Evolutionary conservation across 2,797 vertebrate genomes (phyloP), one percentile per base, ranked within the genome.

Genomic region (Hirundo rustica): DNA sequence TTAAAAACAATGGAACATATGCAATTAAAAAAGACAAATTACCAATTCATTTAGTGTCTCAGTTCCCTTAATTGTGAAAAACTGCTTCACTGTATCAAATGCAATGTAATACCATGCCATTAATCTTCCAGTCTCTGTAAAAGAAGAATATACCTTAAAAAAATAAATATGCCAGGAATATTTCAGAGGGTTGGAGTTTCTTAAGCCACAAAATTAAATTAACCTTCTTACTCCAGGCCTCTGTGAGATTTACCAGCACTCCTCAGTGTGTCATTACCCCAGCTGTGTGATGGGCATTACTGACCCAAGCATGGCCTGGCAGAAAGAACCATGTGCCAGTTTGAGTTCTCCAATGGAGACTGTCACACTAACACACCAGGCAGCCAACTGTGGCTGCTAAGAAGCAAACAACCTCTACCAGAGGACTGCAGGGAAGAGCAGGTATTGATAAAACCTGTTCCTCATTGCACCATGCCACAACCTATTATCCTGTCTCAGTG

Each of bases 41-140:
- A 99, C 99, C 99, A 99, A 93, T 85, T 99, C 99, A n/a, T 98
- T 97, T 92, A 99, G 96, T 50, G 97, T 98, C 97, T 99, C 99
- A 30, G 97, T 98, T 96, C 99, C 99, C 62, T 95, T 96, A 81
- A 99, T 97, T 79, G 94, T 95, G 96, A 96, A 98, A 98, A 99
- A 99, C 70, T 98, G 98, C 96, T 98, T 99, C 98, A 99, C 99
- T 78, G 99, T 99, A 86, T 99, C 98, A 98, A 99, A 99, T 42
- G 99, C 99, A 93, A 99, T 98, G 91, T 98, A 99, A 97, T 98
- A 99, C 91, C 98, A 98, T 0, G 99, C 99, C 99, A 99, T 99
- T 95, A 99, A 97, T 97, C 98, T 98, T 96, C 99, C 99, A 17
- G 98, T 98, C 92, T 99, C 99, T 99, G 97, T 82, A 92, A 95